Base-by-base conservation (phyloP, 2,113 vertebrate genomes). In the Eira barbara region DNA sequence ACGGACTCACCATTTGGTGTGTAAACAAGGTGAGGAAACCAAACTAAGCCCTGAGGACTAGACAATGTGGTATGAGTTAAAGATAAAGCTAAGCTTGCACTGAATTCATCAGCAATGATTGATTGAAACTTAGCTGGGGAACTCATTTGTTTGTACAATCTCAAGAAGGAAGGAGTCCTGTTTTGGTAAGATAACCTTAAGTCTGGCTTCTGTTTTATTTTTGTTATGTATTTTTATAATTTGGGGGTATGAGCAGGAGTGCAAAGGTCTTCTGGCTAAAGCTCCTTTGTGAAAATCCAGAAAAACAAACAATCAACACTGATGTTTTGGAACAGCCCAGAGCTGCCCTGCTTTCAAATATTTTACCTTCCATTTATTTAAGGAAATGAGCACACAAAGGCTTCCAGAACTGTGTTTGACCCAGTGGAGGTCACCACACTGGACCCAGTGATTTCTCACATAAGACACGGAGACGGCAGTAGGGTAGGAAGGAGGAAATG, bases 171-270 rank as follows among this genome's bases (percentile, higher is more conserved):
- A 97, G 90, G 63, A 93, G 95, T n/a, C 88, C 94, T 98, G 97
- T 95, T 98, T 96, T n/a, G 92, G 94, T 89, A 96, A 98, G 98
- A 98, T 98, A 98, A 97, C 97, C 97, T 93, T 85, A 83, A 89
- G 97, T 95, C 94, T 93, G 90, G 89, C 97, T 97, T 97, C 95
- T 93, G 97, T 95, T 96, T 97, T 98, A 96, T 98, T 98, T 97
- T 98, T 97, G 89, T 95, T 93, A 69, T 42, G 61, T 97, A 95
- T 97, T 98, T 97, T 97, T 97, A 59, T 95, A 91, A 91, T 71
- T 95, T 21, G 31, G 57, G 65, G 79, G 55, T 52, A 55, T 89
- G 94, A 88, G 76, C 83, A 83, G 71, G 94, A 94, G 92, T 84
- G 94, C 96, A 96, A 97, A 98, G 97, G 97, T 97, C 97, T 93